Evolutionary conservation across 1,140 invertebrate species (phyloP).

Genomic region (Trinorchestia longiramus): DNA sequence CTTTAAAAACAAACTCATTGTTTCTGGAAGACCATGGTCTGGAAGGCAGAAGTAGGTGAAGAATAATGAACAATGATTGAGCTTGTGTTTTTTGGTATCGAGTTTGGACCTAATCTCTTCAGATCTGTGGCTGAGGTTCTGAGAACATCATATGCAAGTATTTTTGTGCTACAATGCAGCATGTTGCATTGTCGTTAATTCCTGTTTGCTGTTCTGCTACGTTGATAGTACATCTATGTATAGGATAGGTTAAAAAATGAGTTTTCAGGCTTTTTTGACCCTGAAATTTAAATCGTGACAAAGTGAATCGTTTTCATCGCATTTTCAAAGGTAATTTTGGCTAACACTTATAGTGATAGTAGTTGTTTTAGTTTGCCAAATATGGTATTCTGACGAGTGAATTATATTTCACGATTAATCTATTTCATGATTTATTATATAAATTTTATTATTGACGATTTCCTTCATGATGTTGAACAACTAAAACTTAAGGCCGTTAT

Average conservation of each 20-base stretch:
- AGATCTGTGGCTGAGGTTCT: background rate
- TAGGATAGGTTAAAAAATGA: background rate
- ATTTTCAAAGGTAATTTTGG: background rate
- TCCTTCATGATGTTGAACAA: background rate
- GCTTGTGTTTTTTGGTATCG: background rate
- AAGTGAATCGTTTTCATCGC: background rate
- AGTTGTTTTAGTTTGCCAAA: background rate
- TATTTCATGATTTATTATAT: too few species aligned
- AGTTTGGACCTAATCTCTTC: background rate
- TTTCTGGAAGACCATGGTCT: background rate
- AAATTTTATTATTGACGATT: background rate
- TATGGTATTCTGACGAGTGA: background rate
- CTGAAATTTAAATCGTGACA: background rate
- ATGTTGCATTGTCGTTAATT: background rate
- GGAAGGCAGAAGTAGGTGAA: background rate
- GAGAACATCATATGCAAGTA: background rate
- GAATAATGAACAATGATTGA: background rate
- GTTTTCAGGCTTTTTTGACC: background rate
- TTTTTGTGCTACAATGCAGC: too few species aligned
- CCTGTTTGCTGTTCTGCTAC: background rate
- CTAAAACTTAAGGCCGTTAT: background rate
- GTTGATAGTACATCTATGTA: background rate
- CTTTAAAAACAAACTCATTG: background rate
- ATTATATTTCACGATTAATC: background rate
- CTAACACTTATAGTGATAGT: background rate